Conservation (phyloP, 2,797 vertebrate genomes). For the Vultur gryphus region DNA sequence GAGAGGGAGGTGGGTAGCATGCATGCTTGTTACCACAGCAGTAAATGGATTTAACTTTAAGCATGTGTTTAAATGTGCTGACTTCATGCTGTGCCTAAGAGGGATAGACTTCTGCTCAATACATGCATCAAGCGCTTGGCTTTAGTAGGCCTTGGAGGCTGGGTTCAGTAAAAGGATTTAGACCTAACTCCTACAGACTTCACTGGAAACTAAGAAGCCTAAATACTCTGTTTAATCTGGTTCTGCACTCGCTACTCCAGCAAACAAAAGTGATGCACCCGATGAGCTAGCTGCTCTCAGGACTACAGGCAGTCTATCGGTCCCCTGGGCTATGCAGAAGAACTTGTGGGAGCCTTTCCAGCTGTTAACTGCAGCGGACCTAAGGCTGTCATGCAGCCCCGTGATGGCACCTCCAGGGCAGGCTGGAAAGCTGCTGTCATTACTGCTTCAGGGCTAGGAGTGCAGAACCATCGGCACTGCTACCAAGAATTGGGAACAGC, state of each 20-base stretch:
- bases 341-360: background rate
- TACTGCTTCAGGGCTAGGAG: background rate
- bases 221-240: background rate
- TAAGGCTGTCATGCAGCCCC: background rate
- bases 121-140: background rate
- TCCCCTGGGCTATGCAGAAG: background rate
- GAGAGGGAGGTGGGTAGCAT: background rate
- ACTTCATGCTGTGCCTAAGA: background rate
- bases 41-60: background rate
- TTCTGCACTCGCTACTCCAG: background rate
- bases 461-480: background rate
- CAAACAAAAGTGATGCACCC: background rate
- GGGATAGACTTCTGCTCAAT: background rate
- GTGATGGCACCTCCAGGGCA: background rate
- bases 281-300: background rate
- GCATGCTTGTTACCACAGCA: background rate
- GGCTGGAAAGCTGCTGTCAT: background rate
- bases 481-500: background rate
- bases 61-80: background rate
- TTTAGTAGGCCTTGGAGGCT: background rate
- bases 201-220: background rate
- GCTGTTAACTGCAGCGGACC: background rate
- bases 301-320: background rate
- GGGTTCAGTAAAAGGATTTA: background rate
- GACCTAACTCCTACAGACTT: background rate